Evolutionary conservation across 2,797 vertebrate genomes (phyloP).

Genomic region (Alauda arvensis): DNA sequence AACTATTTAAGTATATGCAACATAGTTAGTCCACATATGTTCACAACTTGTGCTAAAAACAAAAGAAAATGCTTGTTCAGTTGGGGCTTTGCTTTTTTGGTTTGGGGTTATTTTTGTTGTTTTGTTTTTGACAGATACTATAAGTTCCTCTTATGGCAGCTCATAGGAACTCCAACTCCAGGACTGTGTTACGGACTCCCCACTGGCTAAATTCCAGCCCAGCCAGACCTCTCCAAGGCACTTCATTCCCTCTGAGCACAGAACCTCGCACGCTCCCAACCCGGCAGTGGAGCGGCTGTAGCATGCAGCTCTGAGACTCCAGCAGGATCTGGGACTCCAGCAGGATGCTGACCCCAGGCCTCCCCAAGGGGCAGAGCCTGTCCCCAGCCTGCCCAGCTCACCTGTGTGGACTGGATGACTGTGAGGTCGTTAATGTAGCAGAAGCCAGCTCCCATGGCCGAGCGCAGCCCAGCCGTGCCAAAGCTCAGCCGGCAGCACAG

Average conservation of each 20-base stretch:
- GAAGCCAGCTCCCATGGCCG: conserved; percentile 92
- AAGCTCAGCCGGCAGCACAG: conserved; percentile 86
- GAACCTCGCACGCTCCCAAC: not conserved
- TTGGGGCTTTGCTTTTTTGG: not conserved
- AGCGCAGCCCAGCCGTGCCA: conserved; percentile 90
- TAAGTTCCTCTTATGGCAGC: fast-evolving
- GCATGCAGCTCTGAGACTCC: not conserved
- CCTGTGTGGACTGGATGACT: conserved; percentile 92
- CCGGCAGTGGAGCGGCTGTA: not conserved
- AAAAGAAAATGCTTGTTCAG: not conserved
- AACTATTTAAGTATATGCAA: not conserved
- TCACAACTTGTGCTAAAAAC: not conserved
- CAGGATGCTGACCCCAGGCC: fast-evolving
- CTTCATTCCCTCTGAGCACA: not conserved
- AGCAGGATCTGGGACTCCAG: not conserved
- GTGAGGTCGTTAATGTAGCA: conserved; percentile 94
- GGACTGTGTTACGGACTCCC: too few species aligned
- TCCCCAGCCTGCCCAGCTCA: not conserved
- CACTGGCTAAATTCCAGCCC: not conserved
- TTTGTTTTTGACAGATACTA: not conserved
- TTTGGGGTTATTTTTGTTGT: not conserved
- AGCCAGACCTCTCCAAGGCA: not conserved
- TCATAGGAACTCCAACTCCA: fast-evolving
- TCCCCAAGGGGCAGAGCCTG: not conserved
- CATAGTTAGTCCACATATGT: fast-evolving